Evolutionary conservation across 2,113 vertebrate species (phyloP).

Genomic region (Mesocricetus auratus): DNA sequence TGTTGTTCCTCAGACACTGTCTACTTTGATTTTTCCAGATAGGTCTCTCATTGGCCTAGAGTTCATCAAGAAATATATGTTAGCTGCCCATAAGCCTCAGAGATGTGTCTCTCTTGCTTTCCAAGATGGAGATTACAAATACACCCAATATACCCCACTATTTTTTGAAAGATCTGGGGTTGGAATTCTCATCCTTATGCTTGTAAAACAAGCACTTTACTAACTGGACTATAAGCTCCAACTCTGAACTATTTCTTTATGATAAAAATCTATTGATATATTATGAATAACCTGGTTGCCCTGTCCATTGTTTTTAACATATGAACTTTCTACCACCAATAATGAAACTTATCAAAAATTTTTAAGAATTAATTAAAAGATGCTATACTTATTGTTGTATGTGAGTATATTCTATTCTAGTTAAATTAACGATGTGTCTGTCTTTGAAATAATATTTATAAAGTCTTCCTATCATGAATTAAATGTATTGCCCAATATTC

Average conservation of each 20-base stretch:
- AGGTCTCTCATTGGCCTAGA: not conserved
- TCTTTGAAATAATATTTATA: not conserved
- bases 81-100: not conserved
- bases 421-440: not conserved
- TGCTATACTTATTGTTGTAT: not conserved
- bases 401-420: not conserved
- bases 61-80: not conserved
- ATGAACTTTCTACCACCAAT: not conserved
- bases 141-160: not conserved
- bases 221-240: not conserved
- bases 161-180: not conserved
- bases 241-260: not conserved
- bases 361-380: slow-evolving; percentile 7
- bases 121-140: not conserved
- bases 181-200: too few relatives aligned
- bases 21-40: not conserved
- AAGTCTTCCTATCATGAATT: not conserved
- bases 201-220: not conserved
- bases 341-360: not conserved
- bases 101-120: not conserved
- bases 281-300: not conserved
- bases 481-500: not conserved
- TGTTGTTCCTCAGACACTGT: not conserved
- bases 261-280: slow-evolving; percentile 2
- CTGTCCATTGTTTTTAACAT: not conserved